Base-by-base conservation (phyloP, 2,888 invertebrate species). In the Achlya flavicornis region DNA sequence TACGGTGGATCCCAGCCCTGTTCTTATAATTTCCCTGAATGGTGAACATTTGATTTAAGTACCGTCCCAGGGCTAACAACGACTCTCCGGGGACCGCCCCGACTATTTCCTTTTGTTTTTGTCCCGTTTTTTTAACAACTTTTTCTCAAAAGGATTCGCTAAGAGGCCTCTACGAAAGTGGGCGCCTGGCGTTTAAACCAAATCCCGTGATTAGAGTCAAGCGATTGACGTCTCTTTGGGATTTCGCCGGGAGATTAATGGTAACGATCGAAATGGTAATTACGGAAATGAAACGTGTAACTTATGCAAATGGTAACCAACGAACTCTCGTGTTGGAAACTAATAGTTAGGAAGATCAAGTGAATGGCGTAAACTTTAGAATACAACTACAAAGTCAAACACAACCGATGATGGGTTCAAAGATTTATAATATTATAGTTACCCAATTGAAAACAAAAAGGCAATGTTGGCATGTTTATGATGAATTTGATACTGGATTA, bases 1-100 rank as follows among this genome's bases (percentile, higher is more conserved):
- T 76, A 80, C 76, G 76, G 78, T 66, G 83, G 88, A 88, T 89
- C 88, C 89, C 83, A 87, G 85, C 85, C 80, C 81, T 88, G 86
- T 89, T 92, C 90, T 92, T 91, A 90, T 91, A 92, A 92, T 92
- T 92, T 90, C 88, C 89, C 89, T 88, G 89, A 92, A 92, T 88
- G 88, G 89, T 87, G 90, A 90, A 89, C 91, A 90, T 92, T 92
- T 92, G 91, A 92, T 92, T 92, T 91, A 92, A 92, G 91, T 90
- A 90, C 89, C 90, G 89, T 90, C 92, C 91, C 90, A 88, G 84
- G 88, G 87, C 87, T 85, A 88, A 82, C 80, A 88, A 92, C 85
- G 91, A 83, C 86, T 85, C 92, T 77, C 87, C 61, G 70, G 87
- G 85, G 92, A 89, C 87, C 91, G 88, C 91, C 91, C 91, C 87